These are phyloP conservation scores for Chelonus insularis DNA, from an alignment of 1,140 invertebrate species.

Conservation along the genomic window DNA sequence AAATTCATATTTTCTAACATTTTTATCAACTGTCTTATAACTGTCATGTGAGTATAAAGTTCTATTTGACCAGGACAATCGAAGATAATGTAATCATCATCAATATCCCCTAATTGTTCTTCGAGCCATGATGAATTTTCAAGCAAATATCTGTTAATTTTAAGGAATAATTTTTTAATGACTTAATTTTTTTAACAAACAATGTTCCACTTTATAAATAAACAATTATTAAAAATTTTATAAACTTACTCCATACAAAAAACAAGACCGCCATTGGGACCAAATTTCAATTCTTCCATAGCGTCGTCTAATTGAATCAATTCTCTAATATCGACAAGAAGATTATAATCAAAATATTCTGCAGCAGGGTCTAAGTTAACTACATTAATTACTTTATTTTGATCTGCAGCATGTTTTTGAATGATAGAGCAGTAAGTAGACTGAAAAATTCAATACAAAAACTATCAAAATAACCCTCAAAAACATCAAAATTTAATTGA, in stretches of 20 bases:
- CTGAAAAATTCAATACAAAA: constrained; percentile 54
- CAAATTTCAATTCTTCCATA: constrained; percentile 95
- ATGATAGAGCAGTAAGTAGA: constrained; percentile 95
- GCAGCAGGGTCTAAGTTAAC: constrained; percentile 98
- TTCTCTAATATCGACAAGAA: constrained; percentile 87
- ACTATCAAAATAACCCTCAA: too few relatives aligned
- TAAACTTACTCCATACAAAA: constrained; percentile 91
- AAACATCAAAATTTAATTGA: too few relatives aligned
- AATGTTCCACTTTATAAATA: not conserved
- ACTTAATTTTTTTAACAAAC: too few relatives aligned
- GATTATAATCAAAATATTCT: constrained; percentile 91
- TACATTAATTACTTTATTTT: constrained; percentile 77
- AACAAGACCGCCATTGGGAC: constrained; percentile 95
- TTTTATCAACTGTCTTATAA: constrained; percentile 82
- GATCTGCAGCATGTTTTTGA: constrained; percentile 78
- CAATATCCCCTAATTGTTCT: constrained; percentile 77
- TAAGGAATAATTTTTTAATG: too few relatives aligned
- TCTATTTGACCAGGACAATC: constrained; percentile 99
- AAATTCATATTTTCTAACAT: constrained; percentile 88
- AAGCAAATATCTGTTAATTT: constrained; percentile 86
- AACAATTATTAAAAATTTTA: constrained; percentile 10
- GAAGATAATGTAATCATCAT: constrained; percentile 96
- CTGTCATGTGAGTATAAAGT: constrained; percentile 93
- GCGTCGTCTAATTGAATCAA: constrained; percentile 94
- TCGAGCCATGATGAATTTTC: constrained; percentile 91